Evolutionary conservation across 2,113 vertebrate species (phyloP).

Genomic region (Tympanuchus pallidicinctus): DNA sequence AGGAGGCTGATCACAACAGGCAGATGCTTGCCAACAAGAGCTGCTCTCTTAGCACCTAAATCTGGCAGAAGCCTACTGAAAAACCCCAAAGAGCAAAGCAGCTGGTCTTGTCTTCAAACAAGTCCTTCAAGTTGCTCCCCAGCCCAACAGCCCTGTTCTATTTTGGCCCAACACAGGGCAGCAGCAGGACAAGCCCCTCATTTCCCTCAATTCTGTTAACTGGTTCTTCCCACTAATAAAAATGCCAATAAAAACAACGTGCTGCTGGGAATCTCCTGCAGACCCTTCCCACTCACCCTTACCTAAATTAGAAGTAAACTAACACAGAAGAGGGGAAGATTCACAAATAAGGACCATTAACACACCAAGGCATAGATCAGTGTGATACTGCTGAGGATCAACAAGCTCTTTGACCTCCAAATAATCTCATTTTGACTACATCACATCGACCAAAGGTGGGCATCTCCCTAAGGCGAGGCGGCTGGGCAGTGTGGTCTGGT

Average conservation of each 20-base stretch:
- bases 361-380: not conserved
- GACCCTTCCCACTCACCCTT: not conserved
- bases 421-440: not conserved
- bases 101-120: not conserved
- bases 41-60: not conserved
- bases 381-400: not conserved
- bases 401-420: not conserved
- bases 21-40: constrained; percentile 17
- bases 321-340: not conserved
- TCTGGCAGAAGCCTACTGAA: not conserved
- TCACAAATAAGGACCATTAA: not conserved
- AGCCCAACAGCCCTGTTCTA: not conserved
- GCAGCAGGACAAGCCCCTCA: not conserved
- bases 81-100: not conserved
- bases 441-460: accelerated
- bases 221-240: not conserved
- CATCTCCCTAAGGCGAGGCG: not conserved
- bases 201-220: not conserved
- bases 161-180: not conserved
- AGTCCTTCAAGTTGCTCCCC: not conserved
- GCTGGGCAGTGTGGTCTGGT: not conserved
- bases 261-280: not conserved
- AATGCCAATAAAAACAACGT: accelerated
- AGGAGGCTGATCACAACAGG: not conserved
- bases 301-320: not conserved